Percentiles rank a stretch among this genome's conserved stretches.
Evolutionary conservation across 2,888 invertebrate species (phyloP).

Genomic region (Cosmia pyralina): DNA sequence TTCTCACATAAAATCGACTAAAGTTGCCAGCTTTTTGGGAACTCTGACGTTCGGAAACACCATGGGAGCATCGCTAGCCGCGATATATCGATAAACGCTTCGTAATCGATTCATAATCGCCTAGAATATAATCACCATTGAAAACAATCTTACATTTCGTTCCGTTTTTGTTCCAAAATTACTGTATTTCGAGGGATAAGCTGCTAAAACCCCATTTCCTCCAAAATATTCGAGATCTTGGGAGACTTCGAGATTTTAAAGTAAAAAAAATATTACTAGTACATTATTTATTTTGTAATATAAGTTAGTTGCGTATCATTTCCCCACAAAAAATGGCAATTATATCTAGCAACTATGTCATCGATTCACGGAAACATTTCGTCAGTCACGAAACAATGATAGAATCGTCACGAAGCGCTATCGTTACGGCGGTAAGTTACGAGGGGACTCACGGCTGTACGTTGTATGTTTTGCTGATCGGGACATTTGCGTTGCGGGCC

Average conservation of each 20-base stretch:
- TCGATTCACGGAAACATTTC: neutral
- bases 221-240: constrained; percentile 45
- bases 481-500: constrained; percentile 69
- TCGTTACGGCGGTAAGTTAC: constrained; percentile 40
- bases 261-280: neutral
- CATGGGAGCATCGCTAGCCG: constrained; percentile 73
- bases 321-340: constrained; percentile 20
- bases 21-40: constrained; percentile 72
- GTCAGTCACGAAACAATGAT: neutral
- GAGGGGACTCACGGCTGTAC: constrained; percentile 54
- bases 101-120: constrained; percentile 50
- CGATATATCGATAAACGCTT: constrained; percentile 56
- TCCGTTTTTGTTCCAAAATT: neutral
- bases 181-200: constrained; percentile 34
- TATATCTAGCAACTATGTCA: constrained; percentile 2
- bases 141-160: neutral
- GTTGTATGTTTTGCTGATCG: constrained; percentile 65
- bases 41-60: constrained; percentile 78
- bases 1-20: constrained; percentile 63
- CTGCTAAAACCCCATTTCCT: constrained; percentile 11
- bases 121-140: constrained; percentile 41
- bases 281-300: neutral
- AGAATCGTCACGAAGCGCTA: constrained; percentile 52
- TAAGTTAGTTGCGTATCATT: neutral
- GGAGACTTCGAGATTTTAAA: constrained; percentile 18